Base-by-base conservation (phyloP, 1,140 invertebrate species). In the Danaus melanippus region DNA sequence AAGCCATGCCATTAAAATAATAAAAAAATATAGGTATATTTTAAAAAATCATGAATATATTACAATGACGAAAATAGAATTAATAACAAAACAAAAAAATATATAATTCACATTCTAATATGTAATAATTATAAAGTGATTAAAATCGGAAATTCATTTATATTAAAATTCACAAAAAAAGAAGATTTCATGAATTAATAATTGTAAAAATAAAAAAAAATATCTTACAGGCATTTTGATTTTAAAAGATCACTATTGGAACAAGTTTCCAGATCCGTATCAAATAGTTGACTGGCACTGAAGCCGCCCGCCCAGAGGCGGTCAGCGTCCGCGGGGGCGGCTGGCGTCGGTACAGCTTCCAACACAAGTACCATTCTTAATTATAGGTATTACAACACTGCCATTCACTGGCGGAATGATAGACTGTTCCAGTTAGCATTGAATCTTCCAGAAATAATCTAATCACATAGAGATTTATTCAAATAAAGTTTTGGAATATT, bases 191-290 rank as follows among this genome's bases (percentile, higher is more conserved):
- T 41, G 41, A 41, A 17, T 42, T 6, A 17, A 41, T 11, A 48
- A 46, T 17, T 40, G 10, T 45, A 39, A 21, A n/a, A 50, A 46
- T 46, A 32, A 51, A 57, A 45, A 58, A 52, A 21, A 55, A 44
- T n/a, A n/a, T 41, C 79, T 75, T 84, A 84, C 81, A 71, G 81
- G 67, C 81, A 84, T 84, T 53, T 67, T 76, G 57, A 42, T 60
- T 66, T 63, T 69, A 63, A 47, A 56, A 62, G 54, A 53, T 55
- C 64, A 71, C 69, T 61, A 55, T 56, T 59, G 56, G 58, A 56
- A 67, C 80, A 64, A 71, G 74, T 76, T 71, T 73, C 68, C 78
- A 61, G 70, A 59, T 45, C 73, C 69, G 54, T 72, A 71, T 76
- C 78, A 64, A 64, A 60, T 66, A 58, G 64, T 64, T 58, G 67